phyloP scores from a whole-genome alignment of 2,113 vertebrate species.

The Lutjanus erythropterus region DNA sequence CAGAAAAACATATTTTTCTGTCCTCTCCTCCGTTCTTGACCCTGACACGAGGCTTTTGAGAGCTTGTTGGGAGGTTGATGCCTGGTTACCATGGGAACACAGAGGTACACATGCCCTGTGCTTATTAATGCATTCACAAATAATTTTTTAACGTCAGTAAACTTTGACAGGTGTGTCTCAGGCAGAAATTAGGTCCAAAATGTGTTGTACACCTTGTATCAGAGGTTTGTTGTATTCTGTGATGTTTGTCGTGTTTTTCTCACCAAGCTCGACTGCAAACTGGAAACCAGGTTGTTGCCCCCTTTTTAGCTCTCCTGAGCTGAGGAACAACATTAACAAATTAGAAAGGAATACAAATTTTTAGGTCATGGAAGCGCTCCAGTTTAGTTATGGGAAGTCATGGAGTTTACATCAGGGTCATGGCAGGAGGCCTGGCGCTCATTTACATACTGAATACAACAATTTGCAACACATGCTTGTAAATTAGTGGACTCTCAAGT shows the following conservation, averaged over 20 bases:
- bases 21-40: constrained; percentile 6
- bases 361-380: constrained; percentile 53
- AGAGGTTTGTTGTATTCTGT: neutral
- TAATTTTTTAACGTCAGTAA: neutral
- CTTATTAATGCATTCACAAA: neutral
- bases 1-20: neutral
- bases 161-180: neutral
- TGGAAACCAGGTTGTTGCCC: constrained; percentile 26
- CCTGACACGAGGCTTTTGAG: neutral
- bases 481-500: constrained; percentile 11
- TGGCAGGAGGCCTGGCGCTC: neutral
- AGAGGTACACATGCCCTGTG: neutral
- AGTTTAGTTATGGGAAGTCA: constrained; percentile 30
- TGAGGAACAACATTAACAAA: constrained; percentile 55
- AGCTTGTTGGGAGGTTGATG: constrained; percentile 15
- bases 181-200: neutral
- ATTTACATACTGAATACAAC: constrained; percentile 18
- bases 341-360: constrained; percentile 60
- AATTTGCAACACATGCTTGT: constrained; percentile 6
- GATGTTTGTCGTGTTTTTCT: neutral
- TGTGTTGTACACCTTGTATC: neutral
- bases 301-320: constrained; percentile 36
- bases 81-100: constrained; percentile 13
- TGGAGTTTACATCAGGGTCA: constrained; percentile 22
- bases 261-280: neutral